Base-by-base conservation (phyloP, 2,888 invertebrate species). In the Pollenia amentaria region DNA sequence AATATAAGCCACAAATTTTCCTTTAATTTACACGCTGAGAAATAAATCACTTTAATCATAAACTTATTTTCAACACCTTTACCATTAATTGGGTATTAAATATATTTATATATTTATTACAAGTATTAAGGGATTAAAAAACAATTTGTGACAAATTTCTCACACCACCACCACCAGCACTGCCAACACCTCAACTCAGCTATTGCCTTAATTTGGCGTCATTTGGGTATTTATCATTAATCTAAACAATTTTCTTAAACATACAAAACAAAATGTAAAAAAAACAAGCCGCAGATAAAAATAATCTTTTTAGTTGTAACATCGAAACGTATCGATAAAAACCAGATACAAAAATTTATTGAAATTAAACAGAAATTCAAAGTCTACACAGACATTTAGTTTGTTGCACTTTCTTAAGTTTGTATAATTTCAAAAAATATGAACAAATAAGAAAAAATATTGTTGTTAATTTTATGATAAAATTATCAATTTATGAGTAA, bases 391-490 rank as follows among this genome's bases (percentile, higher is more conserved):
- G 46, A 46, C 44, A 18, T 72, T 51, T n/a, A 10, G 16, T 73
- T 60, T 46, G 14, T 53, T 78, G 78, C 48, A 57, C 42, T 42
- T 14, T 48, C 8, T 40, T 48, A 29, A 72, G 57, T 80, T 48
- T 64, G 14, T 65, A 55, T 44, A 57, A 44, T 40, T 18, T 21
- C 12, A 11, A 53, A 12, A n/a, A 62, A 70, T 38, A 65, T 73
- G n/a, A 60, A 77, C 10, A 77, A 70, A 70, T 79, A 2, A 14
- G 12, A 40, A 69, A 51, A 29, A 29, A 10, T 38, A 18, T 38
- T 67, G 48, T 62, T 84, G 77, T 84, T 84, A 77, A 70, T 73
- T 84, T 77, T 67, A 57, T 81, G 87, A 87, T 87, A 81, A 87
- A 84, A 84, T 81, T 73, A 77, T 87, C 64, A 64, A 73, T 70